Evolutionary conservation across 2,888 invertebrate species (phyloP), one percentile per base, ranked within the genome.

Genomic region (Ceraclea dissimilis): DNA sequence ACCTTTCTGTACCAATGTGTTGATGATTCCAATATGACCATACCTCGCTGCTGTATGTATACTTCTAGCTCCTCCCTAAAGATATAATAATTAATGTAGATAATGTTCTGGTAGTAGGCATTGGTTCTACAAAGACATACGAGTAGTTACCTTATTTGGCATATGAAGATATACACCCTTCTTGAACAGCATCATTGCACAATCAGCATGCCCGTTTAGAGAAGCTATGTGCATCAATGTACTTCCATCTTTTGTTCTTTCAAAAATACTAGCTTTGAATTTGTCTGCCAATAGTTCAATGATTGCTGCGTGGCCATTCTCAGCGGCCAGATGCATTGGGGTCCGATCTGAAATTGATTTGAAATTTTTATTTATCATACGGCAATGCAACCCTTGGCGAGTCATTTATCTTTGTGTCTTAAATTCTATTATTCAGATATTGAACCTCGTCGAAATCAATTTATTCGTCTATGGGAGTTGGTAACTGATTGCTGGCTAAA

Each of bases 201-300:
- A 98, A 67, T 97, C 97, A 0, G 98, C 94, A 71, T 98, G 97
- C 0, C 99, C 98, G 69, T 93, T 93, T 60, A 94, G 79, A 0
- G 98, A 95, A 0, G 99, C 98, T 61, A 99, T 95, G 71, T 99
- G 99, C 91, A 99, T 95, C 61, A 99, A 77, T 0, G 99, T 99
- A 67, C 93, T 95, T 54, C 99, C 99, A 71, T 99, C 98, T 72
- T 95, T 96, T 2, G 97, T 97, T 61, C 98, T 79, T 72, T 96
- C 94, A 69, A 93, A 88, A 66, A 97, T 93, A 63, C 96, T 95
- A 2, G 97, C 96, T 71, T 93, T 93, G 76, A 96, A 98, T 74
- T 98, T 98, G 71, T 99, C 98, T 1, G 95, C 93, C 52, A 99
- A 76, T 4, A 96, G 81, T 71, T 99, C 98, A 59, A 99, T 98